Evolutionary conservation across 2,888 invertebrate species (phyloP), one percentile per base, ranked within the genome.

Genomic region (Mermis nigrescens): DNA sequence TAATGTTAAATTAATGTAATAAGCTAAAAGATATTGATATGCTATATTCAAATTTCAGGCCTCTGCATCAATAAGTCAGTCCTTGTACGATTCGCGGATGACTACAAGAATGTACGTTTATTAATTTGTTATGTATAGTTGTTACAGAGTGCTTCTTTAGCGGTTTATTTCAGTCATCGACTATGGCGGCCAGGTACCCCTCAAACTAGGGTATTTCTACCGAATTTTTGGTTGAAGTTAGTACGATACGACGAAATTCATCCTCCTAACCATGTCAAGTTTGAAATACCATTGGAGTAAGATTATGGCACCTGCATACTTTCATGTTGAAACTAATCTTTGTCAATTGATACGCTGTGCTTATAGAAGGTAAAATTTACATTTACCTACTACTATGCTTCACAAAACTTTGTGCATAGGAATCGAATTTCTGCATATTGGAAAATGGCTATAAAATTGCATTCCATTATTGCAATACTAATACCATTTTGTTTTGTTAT

Each of bases 191-290:
- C 70, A 0, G 94, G 94, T 19, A 86, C 87, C 73, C 94, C 95
- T n/a, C 94, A 94, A 71, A 76, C 88, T 32, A 78, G 94, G 61
- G 80, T 94, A 12, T 91, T 89, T 74, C 76, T 98, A 32, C 94
- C 95, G 0, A 89, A 94, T 73, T 95, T 95, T 76, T 95, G 90
- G 89, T 82, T 98, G 83, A 94, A 92, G 76, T 69, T 94, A 24
- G 80, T 94, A 0, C 78, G 79, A 32, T 65, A 66, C 26, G 81
- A 83, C 65, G 57, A 63, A 46, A 57, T 63, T 46, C 61, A 72
- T 51, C 86, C 86, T 1, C 78, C 81, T 54, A 88, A 94, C 77
- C 75, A 84, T 46, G 86, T 90, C 0, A 81, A 84, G 57, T 95
- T 98, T 75, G 80, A 85, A 56, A 87, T 89, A 66, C 89, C 92